These are phyloP conservation scores for Heliconius ismenius DNA, from an alignment of 2,888 invertebrate species.

Conservation along the genomic window DNA sequence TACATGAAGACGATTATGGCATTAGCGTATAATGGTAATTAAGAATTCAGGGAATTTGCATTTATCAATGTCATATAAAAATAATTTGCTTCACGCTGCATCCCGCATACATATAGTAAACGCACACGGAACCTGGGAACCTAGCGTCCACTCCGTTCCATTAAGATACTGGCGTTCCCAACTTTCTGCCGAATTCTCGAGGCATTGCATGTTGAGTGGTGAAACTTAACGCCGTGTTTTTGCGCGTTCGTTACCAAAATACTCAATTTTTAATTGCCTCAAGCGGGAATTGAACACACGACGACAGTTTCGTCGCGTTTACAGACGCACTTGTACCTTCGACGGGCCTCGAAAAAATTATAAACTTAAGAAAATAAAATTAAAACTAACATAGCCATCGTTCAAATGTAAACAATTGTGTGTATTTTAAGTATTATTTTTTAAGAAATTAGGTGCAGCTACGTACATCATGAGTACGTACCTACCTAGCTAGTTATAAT, in stretches of 20 bases:
- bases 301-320: too few relatives aligned
- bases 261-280: too few relatives aligned
- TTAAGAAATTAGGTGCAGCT: constrained; percentile 16
- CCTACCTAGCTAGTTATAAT: constrained; percentile 55
- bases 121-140: not conserved
- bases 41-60: not conserved
- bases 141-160: not conserved
- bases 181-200: too few relatives aligned
- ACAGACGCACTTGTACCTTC: too few relatives aligned
- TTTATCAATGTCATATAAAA: not conserved
- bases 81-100: not conserved
- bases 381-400: not conserved
- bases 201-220: too few relatives aligned
- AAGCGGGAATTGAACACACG: not conserved
- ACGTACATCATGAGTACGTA: constrained; percentile 20
- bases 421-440: not conserved
- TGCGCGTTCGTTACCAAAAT: too few relatives aligned
- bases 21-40: not conserved
- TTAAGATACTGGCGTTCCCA: too few relatives aligned
- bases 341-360: not conserved
- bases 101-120: not conserved
- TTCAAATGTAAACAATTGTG: not conserved
- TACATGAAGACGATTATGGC: constrained; percentile 1
- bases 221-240: too few relatives aligned
- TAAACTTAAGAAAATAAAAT: not conserved